Percentiles rank a stretch among this genome's conserved stretches.
Conservation (phyloP, 2,797 vertebrate genomes). For the Ambastaia sidthimunki region DNA sequence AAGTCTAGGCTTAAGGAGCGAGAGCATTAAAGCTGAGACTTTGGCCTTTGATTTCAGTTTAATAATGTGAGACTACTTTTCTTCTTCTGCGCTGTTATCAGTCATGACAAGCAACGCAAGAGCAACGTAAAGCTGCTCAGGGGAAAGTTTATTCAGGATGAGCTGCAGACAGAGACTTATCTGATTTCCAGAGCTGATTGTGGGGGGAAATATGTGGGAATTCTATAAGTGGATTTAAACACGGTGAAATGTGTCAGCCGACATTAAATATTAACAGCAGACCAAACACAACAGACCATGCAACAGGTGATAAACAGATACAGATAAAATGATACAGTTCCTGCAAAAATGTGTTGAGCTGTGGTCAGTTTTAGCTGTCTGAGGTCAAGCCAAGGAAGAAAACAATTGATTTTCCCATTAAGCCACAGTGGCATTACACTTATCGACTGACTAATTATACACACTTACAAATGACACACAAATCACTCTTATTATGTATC, state of each 20-base stretch:
- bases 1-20: not conserved
- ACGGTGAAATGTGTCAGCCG: too few species aligned
- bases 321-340: too few species aligned
- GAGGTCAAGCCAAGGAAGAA: not conserved
- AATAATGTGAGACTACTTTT: not conserved
- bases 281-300: not conserved
- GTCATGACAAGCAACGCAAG: not conserved
- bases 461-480: conserved; percentile 14
- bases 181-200: too few species aligned
- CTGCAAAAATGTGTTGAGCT: not conserved
- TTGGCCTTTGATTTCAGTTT: not conserved
- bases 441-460: conserved; percentile 13
- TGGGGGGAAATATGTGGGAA: too few species aligned
- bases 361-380: not conserved
- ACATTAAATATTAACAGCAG: too few species aligned
- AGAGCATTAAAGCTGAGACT: not conserved
- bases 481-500: conserved; percentile 28
- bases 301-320: not conserved
- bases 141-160: not conserved
- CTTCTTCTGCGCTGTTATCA: not conserved
- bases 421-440: conserved; percentile 20
- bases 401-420: conserved; percentile 18
- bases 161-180: not conserved
- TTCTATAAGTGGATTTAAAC: too few species aligned
- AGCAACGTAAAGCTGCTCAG: not conserved